These are phyloP conservation scores for Enteromius thamalakanensis DNA, from an alignment of 2,797 vertebrate species.

Conservation along the genomic window DNA sequence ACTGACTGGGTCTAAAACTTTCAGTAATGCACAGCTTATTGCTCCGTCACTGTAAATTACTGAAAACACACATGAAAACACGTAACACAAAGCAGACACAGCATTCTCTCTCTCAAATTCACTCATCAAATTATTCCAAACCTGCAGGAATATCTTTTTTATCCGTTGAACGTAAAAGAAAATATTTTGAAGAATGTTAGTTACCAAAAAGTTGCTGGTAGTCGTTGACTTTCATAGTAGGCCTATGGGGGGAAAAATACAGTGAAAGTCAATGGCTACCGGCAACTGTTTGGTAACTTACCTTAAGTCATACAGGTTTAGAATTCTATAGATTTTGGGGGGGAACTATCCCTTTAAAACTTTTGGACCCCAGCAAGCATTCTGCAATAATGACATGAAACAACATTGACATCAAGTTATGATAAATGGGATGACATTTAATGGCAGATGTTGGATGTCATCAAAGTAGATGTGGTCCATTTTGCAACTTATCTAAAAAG, in stretches of 20 bases:
- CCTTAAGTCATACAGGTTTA: background rate
- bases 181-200: background rate
- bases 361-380: background rate
- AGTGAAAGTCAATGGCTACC: too few relatives aligned
- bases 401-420: background rate
- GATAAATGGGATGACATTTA: slow-evolving; percentile 8
- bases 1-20: too few relatives aligned
- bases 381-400: background rate
- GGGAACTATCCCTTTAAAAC: background rate
- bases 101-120: background rate
- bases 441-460: background rate
- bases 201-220: background rate
- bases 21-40: too few relatives aligned
- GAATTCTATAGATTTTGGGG: background rate
- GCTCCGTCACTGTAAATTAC: too few relatives aligned
- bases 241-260: background rate
- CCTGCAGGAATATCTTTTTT: background rate
- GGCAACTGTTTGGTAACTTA: too few relatives aligned
- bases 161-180: background rate
- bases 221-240: background rate
- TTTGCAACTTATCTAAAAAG: slow-evolving; percentile 26
- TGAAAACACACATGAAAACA: too few relatives aligned
- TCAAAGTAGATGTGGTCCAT: slow-evolving; percentile 60
- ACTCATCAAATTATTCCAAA: background rate
- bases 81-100: too few relatives aligned